Percentiles rank a stretch among this genome's conserved stretches.
These are phyloP conservation scores for Enteromius radiatus DNA, from an alignment of 2,797 vertebrate species.

Conservation along the genomic window DNA sequence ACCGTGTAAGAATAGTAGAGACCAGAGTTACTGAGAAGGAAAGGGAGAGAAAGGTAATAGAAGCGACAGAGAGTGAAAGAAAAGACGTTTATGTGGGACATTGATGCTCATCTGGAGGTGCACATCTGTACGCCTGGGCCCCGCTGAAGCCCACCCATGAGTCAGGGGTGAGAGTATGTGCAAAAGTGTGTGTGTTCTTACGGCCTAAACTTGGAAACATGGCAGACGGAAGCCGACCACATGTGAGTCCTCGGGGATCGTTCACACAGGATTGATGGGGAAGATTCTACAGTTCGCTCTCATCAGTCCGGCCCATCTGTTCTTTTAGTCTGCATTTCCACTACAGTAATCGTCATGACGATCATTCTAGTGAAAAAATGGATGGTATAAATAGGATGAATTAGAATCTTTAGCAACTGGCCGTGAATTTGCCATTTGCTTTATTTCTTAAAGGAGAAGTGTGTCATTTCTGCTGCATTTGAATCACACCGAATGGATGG, in stretches of 20 bases:
- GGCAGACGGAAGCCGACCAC: slow-evolving; percentile 47
- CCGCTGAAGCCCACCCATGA: slow-evolving; percentile 28
- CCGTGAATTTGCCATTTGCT: background rate
- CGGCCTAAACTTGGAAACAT: slow-evolving; percentile 53
- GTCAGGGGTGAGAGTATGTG: slow-evolving; percentile 49
- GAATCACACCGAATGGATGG: background rate
- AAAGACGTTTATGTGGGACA: slow-evolving; percentile 23
- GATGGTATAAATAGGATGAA: background rate
- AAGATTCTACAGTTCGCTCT: slow-evolving; percentile 39
- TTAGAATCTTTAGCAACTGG: background rate
- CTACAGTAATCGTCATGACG: slow-evolving; percentile 7
- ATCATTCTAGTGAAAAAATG: background rate
- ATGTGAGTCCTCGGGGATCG: slow-evolving; percentile 51
- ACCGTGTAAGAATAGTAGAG: slow-evolving; percentile 28
- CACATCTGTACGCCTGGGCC: slow-evolving; percentile 42
- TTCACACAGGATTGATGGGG: slow-evolving; percentile 44
- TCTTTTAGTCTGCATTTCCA: slow-evolving; percentile 38
- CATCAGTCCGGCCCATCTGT: slow-evolving; percentile 57
- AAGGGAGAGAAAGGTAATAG: background rate
- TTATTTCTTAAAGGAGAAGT: slow-evolving; percentile 8
- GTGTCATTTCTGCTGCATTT: background rate
- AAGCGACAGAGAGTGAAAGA: slow-evolving; percentile 1
- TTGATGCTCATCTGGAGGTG: slow-evolving; percentile 36
- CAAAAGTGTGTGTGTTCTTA: slow-evolving; percentile 35
- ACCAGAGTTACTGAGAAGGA: background rate